Base-by-base conservation (phyloP, 2,888 invertebrate species). In the Agriopis leucophaearia region DNA sequence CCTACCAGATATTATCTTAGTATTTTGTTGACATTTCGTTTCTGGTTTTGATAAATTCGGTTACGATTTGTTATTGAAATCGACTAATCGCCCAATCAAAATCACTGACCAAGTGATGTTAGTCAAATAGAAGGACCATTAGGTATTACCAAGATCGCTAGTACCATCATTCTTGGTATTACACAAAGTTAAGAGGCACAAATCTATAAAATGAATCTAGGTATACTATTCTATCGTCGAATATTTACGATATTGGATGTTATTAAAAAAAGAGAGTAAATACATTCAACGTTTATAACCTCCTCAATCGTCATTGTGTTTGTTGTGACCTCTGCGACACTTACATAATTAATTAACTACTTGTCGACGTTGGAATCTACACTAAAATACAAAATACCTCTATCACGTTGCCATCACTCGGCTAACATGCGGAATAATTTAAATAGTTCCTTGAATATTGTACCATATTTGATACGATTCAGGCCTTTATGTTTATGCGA, bases 241-340 rank as follows among this genome's bases (percentile, higher is more conserved):
- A 13, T 27, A 35, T 45, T 47, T 47, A n/a, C 15, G 15, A 57
- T 47, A 42, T 48, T 13, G 15, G 38, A 10, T 54, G 35, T 16
- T 57, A 44, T 10, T 27, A 57, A 62, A 54, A 47, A 59, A 52
- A 51, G 15, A 64, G 35, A 48, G 36, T 58, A 55, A 61, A 56
- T 57, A 64, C 44, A 54, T 62, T 56, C 45, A 38, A 58, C 65
- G 60, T 62, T 65, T 62, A 58, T 62, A 66, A 58, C 64, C 65
- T 66, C 76, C 76, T 80, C 80, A 88, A 64, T 66, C 76, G 76
- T 80, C 80, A 88, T 88, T 88, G 89, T 90, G 78, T 88, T 87
- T 79, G 78, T 77, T 76, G 60, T 87, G 88, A 91, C 92, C 91
- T 87, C 71, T 84, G 85, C 78, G 81, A 87, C 83, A 88, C 83